These are phyloP conservation scores for Drosophila repleta DNA, from an alignment of 1,140 invertebrate genomes.

Conservation along the genomic window DNA sequence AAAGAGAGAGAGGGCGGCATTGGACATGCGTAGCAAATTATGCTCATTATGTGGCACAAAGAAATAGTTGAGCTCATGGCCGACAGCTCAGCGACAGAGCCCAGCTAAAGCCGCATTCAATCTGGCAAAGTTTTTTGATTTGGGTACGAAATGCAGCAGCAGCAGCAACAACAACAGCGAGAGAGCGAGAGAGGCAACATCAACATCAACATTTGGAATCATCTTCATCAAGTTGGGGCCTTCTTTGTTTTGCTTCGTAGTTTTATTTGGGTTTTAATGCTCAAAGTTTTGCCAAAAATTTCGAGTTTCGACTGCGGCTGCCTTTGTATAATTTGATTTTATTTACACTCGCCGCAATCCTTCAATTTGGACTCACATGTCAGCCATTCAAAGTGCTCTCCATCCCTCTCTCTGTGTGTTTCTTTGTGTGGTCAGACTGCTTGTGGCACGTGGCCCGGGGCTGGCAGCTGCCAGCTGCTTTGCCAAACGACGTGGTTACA, in stretches of 20 bases:
- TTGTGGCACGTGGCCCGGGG: constrained; percentile 39
- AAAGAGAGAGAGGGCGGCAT: no score
- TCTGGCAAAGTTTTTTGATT: constrained; percentile 42
- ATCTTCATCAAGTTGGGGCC: constrained; percentile 3
- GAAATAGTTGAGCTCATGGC: constrained; percentile 39
- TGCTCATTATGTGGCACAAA: constrained; percentile 46
- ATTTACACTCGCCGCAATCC: constrained; percentile 41
- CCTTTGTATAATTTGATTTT: constrained; percentile 50
- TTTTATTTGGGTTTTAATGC: constrained; percentile 25
- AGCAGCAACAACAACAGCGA: not conserved
- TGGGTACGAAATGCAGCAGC: constrained; percentile 27
- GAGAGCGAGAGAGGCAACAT: constrained; percentile 2
- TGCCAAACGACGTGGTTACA: constrained; percentile 45
- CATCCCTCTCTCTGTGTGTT: not conserved
- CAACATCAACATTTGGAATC: constrained; percentile 14
- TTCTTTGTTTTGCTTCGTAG: constrained; percentile 31
- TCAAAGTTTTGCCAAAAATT: constrained; percentile 30
- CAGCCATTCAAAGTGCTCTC: constrained; percentile 19
- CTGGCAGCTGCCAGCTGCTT: constrained; percentile 1
- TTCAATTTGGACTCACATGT: constrained; percentile 47
- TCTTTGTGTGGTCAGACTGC: constrained; percentile 37
- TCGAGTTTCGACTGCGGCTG: constrained; percentile 19
- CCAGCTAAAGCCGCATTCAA: constrained; percentile 1
- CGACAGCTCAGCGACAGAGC: not conserved
- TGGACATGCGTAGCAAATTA: constrained; percentile 34